Percentiles rank a stretch among this genome's conserved stretches.
Evolutionary conservation across 1,140 invertebrate species (phyloP).

Genomic region (Oryzaephilus surinamensis): DNA sequence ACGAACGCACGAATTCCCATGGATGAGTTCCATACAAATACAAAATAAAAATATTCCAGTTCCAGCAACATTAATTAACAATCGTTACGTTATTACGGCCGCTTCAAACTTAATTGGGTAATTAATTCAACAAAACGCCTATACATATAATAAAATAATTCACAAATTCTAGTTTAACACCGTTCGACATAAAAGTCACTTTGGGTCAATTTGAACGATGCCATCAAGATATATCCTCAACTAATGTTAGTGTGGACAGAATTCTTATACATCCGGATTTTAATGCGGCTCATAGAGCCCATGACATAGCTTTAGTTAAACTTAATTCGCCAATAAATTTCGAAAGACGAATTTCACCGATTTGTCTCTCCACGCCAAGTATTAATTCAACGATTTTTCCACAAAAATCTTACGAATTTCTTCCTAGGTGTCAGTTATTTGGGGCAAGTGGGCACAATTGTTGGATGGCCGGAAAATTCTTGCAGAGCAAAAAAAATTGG

Average conservation of each 20-base stretch:
- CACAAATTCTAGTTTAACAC: slow-evolving; percentile 27
- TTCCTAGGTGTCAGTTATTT: slow-evolving; percentile 38
- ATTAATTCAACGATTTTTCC: slow-evolving; percentile 12
- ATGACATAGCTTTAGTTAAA: slow-evolving; percentile 49
- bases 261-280: slow-evolving; percentile 43
- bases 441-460: slow-evolving; percentile 43
- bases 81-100: slow-evolving; percentile 44
- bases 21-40: slow-evolving; percentile 32
- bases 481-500: slow-evolving; percentile 41
- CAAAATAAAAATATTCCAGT: slow-evolving; percentile 23
- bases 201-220: slow-evolving; percentile 45
- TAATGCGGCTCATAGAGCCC: slow-evolving; percentile 38
- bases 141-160: slow-evolving; percentile 2
- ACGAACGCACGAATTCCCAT: slow-evolving; percentile 43
- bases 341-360: slow-evolving; percentile 42
- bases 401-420: not conserved
- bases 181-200: slow-evolving; percentile 40
- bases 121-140: slow-evolving; percentile 9
- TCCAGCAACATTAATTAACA: slow-evolving; percentile 43
- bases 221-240: slow-evolving; percentile 37
- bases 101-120: slow-evolving; percentile 42
- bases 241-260: slow-evolving; percentile 38
- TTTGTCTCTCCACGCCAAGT: slow-evolving; percentile 48
- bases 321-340: slow-evolving; percentile 42
- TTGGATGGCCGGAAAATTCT: slow-evolving; percentile 42